phyloP scores from a whole-genome alignment of 2,113 vertebrate species.

The Gallinago media region DNA sequence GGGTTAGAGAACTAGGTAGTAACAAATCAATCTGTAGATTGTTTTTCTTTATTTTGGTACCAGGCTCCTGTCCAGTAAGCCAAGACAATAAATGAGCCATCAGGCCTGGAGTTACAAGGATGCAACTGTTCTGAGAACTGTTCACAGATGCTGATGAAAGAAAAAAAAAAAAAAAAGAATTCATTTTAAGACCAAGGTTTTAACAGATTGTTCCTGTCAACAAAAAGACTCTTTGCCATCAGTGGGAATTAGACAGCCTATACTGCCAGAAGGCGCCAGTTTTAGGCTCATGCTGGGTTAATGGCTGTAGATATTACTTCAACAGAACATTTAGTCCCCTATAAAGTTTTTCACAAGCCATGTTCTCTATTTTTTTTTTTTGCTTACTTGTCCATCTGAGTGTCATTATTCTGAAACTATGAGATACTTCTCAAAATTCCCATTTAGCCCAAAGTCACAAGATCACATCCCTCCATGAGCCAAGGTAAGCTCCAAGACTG shows the following conservation, averaged over 20 bases:
- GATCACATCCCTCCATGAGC: neutral
- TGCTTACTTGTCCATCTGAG: neutral
- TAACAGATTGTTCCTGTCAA: slow-evolving; percentile 9
- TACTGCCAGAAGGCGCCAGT: neutral
- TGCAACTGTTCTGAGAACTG: slow-evolving; percentile 8
- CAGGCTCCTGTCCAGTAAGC: neutral
- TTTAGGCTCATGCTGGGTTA: neutral
- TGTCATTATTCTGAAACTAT: neutral
- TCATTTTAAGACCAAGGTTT: neutral
- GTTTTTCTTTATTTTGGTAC: neutral
- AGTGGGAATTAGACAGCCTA: neutral
- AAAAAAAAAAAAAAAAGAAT: neutral
- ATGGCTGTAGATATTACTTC: neutral
- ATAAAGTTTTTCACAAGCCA: neutral
- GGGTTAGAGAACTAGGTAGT: neutral
- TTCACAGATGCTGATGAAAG: neutral
- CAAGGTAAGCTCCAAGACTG: neutral
- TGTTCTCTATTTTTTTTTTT: neutral
- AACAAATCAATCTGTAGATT: neutral
- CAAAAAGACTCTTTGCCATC: neutral
- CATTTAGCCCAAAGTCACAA: neutral
- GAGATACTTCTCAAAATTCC: neutral
- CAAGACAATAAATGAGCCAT: slow-evolving; percentile 1
- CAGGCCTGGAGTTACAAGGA: neutral
- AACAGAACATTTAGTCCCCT: neutral